Base-by-base conservation (phyloP, 2,888 invertebrate species). In the Ennomos fuscantarius region DNA sequence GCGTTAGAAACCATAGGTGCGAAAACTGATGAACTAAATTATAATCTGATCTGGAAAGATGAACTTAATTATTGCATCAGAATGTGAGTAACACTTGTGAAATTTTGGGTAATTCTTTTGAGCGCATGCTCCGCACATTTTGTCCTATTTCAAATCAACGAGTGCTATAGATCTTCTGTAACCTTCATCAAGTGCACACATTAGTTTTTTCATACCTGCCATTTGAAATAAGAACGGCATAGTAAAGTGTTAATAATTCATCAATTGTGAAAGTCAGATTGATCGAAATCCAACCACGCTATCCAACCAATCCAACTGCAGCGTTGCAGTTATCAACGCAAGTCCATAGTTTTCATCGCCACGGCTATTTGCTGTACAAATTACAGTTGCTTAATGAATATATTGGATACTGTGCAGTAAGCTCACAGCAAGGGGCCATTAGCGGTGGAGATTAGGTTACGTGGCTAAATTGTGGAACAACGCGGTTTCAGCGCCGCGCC, bases 381-480 rank as follows among this genome's bases (percentile, higher is more conserved):
- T 68, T 63, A 63, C 70, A 69, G 41, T 46, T 41, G n/a, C 47
- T 24, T 50, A 55, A 67, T 62, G 46, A 54, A 62, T 60, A 63
- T 69, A 63, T 51, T 57, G 49, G 56, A 60, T 63, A 58, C 42
- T 62, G 52, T 53, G 52, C 56, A 55, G 51, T 73, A 55, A n/a
- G 68, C 69, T 68, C 62, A 60, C 62, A 69, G 70, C 74, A 69
- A 70, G 73, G 73, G 70, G 81, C 89, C 87, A 89, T 90, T 88
- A 89, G 81, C 71, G 76, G 65, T 42, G 49, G 68, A 80, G 58
- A 53, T 58, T 75, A 64, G 65, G 65, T 91, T 89, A 78, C 90
- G 78, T 70, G 82, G 81, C 79, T 84, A 87, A 89, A 89, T 87
- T 82, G 86, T 87, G 82, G 86, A 87, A 84, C 87, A 85, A 79